Base-by-base conservation (phyloP, 2,797 vertebrate species). In the Danionella dracula region DNA sequence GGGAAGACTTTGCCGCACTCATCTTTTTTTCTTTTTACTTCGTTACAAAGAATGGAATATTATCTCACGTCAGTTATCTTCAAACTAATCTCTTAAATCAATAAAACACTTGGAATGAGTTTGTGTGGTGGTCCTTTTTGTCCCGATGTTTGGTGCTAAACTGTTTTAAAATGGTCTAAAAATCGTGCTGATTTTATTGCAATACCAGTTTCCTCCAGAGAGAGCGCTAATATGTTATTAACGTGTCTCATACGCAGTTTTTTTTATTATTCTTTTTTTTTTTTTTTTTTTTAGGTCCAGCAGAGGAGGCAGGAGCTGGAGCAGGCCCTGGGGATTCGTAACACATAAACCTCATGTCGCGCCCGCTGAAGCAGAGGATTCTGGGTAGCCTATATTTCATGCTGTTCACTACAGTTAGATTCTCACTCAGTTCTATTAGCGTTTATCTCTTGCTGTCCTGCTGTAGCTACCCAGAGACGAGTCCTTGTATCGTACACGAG, bases 231-330 rank as follows among this genome's bases (percentile, higher is more conserved):
- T n/a, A n/a, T n/a, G 1, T 35, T 35, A 13, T n/a, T 35, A 17
- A 5, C 1, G 13, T 9, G 3, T 23, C 19, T 4, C 21, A 27
- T 15, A 38, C 8, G 8, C 21, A 2, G 20, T 17, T 2, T 4
- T 32, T 35, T 45, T 9, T 2, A 37, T 7, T 37, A 1, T 19
- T 0, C 4, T 13, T 40, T 21, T 2, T 29, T 3, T 53, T 27
- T 49, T 8, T 23, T 1, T 2, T 46, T 4, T 4, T 76, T 53
- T 40, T 83, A 99, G 97, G 97, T 99, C 74, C 97, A 99, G 84
- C 96, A 99, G 82, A 88, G 97, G 76, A 85, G 97, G 61, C 97
- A 99, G 88, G 97, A 99, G 76, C 48, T 99, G 88, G 97, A 99
- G 82, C 94, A 97, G 85, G 97, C 97, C 17, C 90, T 99, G 46